A percentile compares a stretch with the other conserved stretches of the same genome.
Evolutionary conservation across 2,113 vertebrate genomes (phyloP).

Genomic region (Pelusios castaneus): DNA sequence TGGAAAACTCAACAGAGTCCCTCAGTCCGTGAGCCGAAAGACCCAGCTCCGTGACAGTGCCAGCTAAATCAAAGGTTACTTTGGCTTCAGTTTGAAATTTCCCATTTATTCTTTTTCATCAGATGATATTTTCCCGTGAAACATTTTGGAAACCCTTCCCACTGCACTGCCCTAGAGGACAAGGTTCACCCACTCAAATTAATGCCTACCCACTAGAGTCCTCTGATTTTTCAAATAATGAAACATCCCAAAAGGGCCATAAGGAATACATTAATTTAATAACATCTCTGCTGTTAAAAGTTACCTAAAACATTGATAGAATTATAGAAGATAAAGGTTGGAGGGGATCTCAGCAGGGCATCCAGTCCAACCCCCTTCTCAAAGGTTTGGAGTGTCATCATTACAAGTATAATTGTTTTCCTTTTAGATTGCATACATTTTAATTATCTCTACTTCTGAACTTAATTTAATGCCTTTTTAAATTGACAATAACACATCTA

Average conservation of each 20-base stretch:
- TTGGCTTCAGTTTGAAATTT: neutral
- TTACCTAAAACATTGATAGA: neutral
- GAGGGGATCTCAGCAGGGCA: too few species aligned
- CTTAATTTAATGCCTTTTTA: neutral
- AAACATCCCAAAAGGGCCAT: neutral
- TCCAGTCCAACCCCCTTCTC: too few species aligned
- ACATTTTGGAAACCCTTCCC: neutral
- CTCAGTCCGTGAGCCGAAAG: neutral
- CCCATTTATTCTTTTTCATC: neutral
- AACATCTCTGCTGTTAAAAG: neutral
- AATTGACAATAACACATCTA: neutral
- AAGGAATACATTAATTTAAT: accelerated
- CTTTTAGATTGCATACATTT: constrained; percentile 8
- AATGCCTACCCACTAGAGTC: neutral
- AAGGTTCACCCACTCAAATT: neutral
- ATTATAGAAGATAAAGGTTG: too few species aligned
- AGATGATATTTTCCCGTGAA: neutral
- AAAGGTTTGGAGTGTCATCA: neutral
- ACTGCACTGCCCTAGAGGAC: neutral
- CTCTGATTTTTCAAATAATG: neutral
- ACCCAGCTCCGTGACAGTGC: neutral
- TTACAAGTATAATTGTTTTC: neutral
- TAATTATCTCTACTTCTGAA: neutral
- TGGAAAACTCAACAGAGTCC: neutral
- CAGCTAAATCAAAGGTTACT: neutral